Base-by-base conservation (phyloP, 2,113 vertebrate species). In the Anthoscopus minutus region DNA sequence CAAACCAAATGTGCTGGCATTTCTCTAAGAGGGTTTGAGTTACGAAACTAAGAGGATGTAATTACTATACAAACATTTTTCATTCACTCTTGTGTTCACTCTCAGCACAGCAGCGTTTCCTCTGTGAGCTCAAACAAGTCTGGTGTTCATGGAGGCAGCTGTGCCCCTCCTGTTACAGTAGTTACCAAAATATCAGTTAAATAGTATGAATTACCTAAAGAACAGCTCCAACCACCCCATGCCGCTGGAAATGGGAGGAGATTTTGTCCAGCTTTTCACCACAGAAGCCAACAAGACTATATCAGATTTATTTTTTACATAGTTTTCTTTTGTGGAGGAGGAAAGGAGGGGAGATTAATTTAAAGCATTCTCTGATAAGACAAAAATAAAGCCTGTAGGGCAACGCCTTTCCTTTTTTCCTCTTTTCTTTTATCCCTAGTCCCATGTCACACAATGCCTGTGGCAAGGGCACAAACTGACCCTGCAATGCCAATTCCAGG, bases 291-390 rank as follows among this genome's bases (percentile, higher is more conserved):
- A 31, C 47, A 53, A 53, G 38, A 30, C 65, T 47, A 0, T 5
- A 51, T 24, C 45, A 88, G 80, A 37, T 91, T 80, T 33, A 62
- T 74, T 81, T 87, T 87, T 60, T 12, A 74, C 81, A 48, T 3
- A 11, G 24, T 44, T 93, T 86, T 91, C 57, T 71, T 93, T 79
- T 30, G 38, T 54, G 72, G 38, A 94, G 64, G 56, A 96, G 95
- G 96, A 96, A 96, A 95, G 94, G 95, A 95, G 64, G 82, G 78
- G 89, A 92, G 78, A 79, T 78, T 57, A 61, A 87, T 87, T 84
- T 89, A 35, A 35, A 57, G 72, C 38, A 53, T 10, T 87, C 45
- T 44, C 76, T 19, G 96, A 95, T 96, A 97, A 96, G 87, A 65
- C 89, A 81, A 86, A 96, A 96, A 93, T 93, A 96, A 95, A 93